Evolutionary conservation across 2,113 vertebrate species (phyloP).

Genomic region (Chloropsis hardwickii): DNA sequence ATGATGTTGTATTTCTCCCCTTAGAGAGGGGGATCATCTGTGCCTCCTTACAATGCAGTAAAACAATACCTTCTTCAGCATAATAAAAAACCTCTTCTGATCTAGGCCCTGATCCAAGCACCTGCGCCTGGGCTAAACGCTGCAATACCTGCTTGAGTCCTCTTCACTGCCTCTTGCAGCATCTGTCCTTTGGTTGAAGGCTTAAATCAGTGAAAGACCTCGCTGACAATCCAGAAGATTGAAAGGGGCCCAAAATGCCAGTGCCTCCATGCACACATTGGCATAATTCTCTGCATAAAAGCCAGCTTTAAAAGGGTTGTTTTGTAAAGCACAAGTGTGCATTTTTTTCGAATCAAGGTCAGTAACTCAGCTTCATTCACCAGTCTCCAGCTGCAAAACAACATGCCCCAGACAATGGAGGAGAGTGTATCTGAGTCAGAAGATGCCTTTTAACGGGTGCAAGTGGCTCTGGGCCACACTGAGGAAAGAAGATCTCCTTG

Average conservation of each 20-base stretch:
- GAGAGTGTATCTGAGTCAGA: neutral
- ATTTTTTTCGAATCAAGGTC: constrained; percentile 9
- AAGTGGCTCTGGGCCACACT: neutral
- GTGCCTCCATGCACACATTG: neutral
- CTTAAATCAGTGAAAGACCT: constrained; percentile 7
- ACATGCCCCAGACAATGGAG: neutral
- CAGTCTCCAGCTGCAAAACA: constrained; percentile 48
- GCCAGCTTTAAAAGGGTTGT: constrained; percentile 16
- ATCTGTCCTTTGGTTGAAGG: neutral
- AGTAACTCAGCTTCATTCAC: constrained; percentile 52
- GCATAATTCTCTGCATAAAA: constrained; percentile 36
- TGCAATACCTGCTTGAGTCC: constrained; percentile 31
- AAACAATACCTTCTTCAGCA: neutral
- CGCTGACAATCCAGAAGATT: neutral
- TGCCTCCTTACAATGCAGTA: neutral
- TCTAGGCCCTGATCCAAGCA: constrained; percentile 28
- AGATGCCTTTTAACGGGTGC: constrained; percentile 6
- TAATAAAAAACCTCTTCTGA: neutral
- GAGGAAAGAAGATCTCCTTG: neutral
- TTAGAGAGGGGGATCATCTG: neutral
- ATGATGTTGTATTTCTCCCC: neutral
- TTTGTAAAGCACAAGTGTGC: constrained; percentile 1
- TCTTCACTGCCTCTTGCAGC: constrained; percentile 6
- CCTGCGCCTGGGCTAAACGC: neutral
- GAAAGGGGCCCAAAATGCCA: constrained; percentile 17